A percentile compares a stretch with the other conserved stretches of the same genome.
These are phyloP conservation scores for Syngnathus typhle DNA, from an alignment of 2,113 vertebrate genomes.

Conservation along the genomic window DNA sequence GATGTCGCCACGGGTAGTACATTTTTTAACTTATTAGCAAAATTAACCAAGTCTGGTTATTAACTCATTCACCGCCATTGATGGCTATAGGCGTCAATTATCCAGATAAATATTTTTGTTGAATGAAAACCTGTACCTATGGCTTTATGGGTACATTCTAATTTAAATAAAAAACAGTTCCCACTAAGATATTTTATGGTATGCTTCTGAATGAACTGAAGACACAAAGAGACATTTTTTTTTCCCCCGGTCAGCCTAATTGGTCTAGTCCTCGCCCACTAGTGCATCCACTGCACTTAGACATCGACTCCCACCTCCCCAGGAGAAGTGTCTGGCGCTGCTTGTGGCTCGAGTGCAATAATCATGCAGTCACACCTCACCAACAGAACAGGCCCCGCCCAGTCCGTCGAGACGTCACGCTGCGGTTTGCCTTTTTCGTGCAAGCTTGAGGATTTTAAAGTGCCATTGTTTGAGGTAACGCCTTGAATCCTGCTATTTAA, in stretches of 20 bases:
- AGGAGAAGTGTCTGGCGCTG: conserved; percentile 43
- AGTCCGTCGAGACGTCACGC: conserved; percentile 14
- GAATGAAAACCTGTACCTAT: too few species aligned
- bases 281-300: conserved; percentile 18
- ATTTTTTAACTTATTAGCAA: too few species aligned
- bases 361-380: conserved; percentile 53
- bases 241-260: neutral
- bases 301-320: conserved; percentile 40
- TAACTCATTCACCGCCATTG: too few species aligned
- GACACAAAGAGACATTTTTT: neutral
- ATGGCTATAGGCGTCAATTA: too few species aligned
- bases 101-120: too few species aligned
- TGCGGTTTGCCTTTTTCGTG: neutral
- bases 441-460: too few species aligned
- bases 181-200: neutral
- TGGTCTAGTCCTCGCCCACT: conserved; percentile 3
- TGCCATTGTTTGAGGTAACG: too few species aligned
- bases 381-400: conserved; percentile 33
- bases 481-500: neutral
- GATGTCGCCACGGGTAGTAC: neutral
- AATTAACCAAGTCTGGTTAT: too few species aligned
- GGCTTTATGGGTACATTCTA: too few species aligned
- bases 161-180: neutral
- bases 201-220: neutral
- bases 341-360: conserved; percentile 42